Base-by-base conservation (phyloP, 2,113 vertebrate species). In the Sorex fumeus region DNA sequence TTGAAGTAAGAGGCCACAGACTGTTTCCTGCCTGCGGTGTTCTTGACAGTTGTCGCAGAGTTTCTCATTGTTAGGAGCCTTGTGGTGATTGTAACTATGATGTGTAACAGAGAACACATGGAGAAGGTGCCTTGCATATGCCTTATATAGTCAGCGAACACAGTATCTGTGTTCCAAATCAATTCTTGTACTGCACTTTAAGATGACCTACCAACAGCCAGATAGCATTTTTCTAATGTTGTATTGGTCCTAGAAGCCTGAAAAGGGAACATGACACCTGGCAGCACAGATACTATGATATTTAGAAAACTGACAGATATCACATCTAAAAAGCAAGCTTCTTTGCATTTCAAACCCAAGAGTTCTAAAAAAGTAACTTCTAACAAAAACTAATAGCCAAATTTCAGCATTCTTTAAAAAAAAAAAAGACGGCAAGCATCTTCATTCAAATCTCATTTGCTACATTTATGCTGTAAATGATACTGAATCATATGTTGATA, bases 311-410 rank as follows among this genome's bases (percentile, higher is more conserved):
- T 32, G 74, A 70, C 23, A 69, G 16, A 78, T n/a, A 32, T 57
- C 50, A 25, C 5, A 82, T 16, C 6, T n/a, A 67, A 91, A 43
- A 78, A 74, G 75, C 2, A 50, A 27, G 30, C 10, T 82, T 87
- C 11, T 82, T 89, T 92, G 36, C 70, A 47, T 76, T n/a, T 77
- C 69, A 40, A 8, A 70, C 69, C 21, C 30, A 72, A 15, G 2
- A 3, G 25, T 85, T 40, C 47, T 50, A 75, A 7, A 18, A 69
- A 91, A 87, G 53, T 21, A 84, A 40, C 16, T 74, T 93, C 81
- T 60, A 75, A 89, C 34, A 2, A 36, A 93, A 89, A 40, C 53
- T 50, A 25, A 71, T 89, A 85, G 81, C 32, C 57, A 77, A 34
- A 76, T 36, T 71, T 92, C 80, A 40, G 53, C 62, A 79, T 57